Conservation (phyloP, 2,888 invertebrate genomes). For the Pterostichus madidus region DNA sequence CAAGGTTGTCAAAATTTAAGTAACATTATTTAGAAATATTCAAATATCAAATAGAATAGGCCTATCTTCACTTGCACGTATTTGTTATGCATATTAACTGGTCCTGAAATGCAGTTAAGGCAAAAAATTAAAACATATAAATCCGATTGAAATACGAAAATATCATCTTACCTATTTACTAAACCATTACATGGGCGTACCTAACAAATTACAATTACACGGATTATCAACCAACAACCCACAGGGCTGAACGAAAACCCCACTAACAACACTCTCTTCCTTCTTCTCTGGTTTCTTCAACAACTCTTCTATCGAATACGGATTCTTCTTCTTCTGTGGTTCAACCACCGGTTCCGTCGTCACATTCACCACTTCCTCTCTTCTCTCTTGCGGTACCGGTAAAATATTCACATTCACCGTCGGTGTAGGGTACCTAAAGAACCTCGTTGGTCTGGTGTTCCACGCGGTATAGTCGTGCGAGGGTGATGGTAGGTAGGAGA, state of each 20-base stretch:
- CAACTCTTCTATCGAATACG: slow-evolving; percentile 92
- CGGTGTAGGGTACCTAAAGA: slow-evolving; percentile 44
- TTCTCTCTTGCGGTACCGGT: slow-evolving; percentile 4
- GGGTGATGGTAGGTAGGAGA: slow-evolving; percentile 74
- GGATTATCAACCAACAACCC: slow-evolving; percentile 69
- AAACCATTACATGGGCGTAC: slow-evolving; percentile 69
- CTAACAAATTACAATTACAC: slow-evolving; percentile 64
- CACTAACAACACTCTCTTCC: slow-evolving; percentile 69
- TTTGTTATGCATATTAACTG: no score
- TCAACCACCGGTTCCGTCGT: slow-evolving; percentile 71
- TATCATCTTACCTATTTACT: not conserved
- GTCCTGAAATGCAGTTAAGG: no score
- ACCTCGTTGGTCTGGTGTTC: slow-evolving; percentile 25
- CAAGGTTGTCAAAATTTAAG: no score
- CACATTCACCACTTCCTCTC: slow-evolving; percentile 71
- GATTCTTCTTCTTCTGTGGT: slow-evolving; percentile 83
- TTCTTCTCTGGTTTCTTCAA: slow-evolving; percentile 89
- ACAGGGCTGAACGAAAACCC: slow-evolving; percentile 70
- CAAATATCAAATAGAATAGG: no score
- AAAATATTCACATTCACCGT: not conserved
- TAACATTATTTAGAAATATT: no score
- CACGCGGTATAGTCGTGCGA: slow-evolving; percentile 64
- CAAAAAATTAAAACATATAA: not conserved
- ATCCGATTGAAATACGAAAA: slow-evolving; percentile 32
- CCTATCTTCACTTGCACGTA: no score